Evolutionary conservation across 1,140 invertebrate genomes (phyloP).

Genomic region (Atopsyche davidsoni): DNA sequence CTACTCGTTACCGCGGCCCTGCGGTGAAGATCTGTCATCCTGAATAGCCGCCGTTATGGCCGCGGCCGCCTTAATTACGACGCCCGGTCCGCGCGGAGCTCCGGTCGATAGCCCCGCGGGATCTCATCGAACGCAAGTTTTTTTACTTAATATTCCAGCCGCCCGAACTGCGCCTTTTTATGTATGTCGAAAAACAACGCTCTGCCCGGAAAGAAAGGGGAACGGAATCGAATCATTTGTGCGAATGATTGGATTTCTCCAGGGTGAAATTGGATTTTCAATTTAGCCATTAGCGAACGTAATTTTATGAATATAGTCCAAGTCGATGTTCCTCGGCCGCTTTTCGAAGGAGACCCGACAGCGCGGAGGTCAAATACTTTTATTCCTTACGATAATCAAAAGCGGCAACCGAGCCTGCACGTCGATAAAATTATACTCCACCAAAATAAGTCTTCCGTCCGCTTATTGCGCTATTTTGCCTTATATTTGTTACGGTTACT

Average conservation of each 20-base stretch:
- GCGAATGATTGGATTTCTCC: conserved; percentile 29
- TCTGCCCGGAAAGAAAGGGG: conserved; percentile 22
- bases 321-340: too few relatives aligned
- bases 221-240: conserved; percentile 30
- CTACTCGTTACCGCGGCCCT: conserved; percentile 16
- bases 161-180: conserved; percentile 21
- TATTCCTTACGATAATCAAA: too few relatives aligned
- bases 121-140: conserved; percentile 5
- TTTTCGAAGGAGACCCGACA: too few relatives aligned
- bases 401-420: too few relatives aligned
- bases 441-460: too few relatives aligned
- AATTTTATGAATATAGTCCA: conserved; percentile 18
- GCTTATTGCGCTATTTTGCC: too few relatives aligned
- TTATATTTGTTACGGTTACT: too few relatives aligned
- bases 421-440: too few relatives aligned
- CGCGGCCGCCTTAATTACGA: not conserved
- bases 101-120: not conserved
- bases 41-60: conserved; percentile 22
- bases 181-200: conserved; percentile 21
- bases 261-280: conserved; percentile 30
- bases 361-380: too few relatives aligned
- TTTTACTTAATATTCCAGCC: conserved; percentile 26
- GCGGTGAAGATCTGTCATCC: conserved; percentile 18
- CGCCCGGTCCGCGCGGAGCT: not conserved
- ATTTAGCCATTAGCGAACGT: conserved; percentile 19